A percentile compares a stretch with the other conserved stretches of the same genome.
These are phyloP conservation scores for Caenorhabditis doughertyi DNA, from an alignment of 2,888 invertebrate species.

Conservation along the genomic window DNA sequence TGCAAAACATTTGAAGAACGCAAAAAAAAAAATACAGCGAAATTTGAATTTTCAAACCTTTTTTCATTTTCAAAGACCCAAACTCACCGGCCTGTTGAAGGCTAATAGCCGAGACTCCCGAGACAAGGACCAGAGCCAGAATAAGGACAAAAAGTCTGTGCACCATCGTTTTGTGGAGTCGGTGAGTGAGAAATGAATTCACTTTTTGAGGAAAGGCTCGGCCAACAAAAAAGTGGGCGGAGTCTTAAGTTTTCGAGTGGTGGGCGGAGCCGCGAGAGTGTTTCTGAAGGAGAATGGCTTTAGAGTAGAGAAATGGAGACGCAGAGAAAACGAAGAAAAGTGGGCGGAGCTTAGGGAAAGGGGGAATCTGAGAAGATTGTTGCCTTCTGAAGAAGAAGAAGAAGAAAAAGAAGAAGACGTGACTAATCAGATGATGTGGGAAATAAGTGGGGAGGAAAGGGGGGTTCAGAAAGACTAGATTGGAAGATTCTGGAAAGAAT, in stretches of 20 bases:
- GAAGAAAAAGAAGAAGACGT: too few species aligned
- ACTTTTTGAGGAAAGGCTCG: background rate
- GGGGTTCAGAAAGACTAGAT: background rate
- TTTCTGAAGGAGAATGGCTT: background rate
- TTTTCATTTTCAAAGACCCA: background rate
- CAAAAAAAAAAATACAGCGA: background rate
- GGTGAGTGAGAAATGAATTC: background rate
- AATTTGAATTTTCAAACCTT: background rate
- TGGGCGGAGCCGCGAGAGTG: background rate
- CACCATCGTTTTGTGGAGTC: background rate
- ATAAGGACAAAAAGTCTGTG: slow-evolving; percentile 17
- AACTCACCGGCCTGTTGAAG: slow-evolving; percentile 54
- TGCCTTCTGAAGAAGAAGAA: background rate
- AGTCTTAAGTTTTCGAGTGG: background rate
- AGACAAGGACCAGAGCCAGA: slow-evolving; percentile 18
- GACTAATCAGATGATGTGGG: background rate
- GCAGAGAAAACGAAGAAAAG: background rate
- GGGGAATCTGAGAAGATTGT: background rate
- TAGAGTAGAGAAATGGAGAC: background rate
- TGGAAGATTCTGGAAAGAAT: background rate
- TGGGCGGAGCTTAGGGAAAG: background rate
- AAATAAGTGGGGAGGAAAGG: background rate
- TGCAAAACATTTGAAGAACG: too few species aligned
- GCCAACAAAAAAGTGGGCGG: background rate
- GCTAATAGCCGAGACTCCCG: slow-evolving; percentile 22